Evolutionary conservation across 2,113 vertebrate species (phyloP).

Genomic region (Peromyscus polionotus): DNA sequence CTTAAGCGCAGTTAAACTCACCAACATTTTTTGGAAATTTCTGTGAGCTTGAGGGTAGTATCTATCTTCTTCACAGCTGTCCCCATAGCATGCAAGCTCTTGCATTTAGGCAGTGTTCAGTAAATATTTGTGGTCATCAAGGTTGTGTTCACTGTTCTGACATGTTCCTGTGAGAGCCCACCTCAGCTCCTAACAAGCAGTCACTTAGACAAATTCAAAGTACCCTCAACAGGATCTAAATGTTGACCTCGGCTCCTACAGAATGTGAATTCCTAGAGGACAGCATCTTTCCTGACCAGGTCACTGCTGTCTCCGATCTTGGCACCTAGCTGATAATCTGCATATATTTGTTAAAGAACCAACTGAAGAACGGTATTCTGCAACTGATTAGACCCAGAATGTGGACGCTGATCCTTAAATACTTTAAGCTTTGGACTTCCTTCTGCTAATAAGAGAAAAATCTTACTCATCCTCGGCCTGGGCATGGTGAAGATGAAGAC

Average conservation of each 20-base stretch:
- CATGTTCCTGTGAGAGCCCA: neutral
- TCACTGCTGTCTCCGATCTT: neutral
- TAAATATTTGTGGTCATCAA: neutral
- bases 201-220: neutral
- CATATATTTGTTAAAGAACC: neutral
- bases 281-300: neutral
- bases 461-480: neutral
- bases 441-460: neutral
- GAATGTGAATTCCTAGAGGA: neutral
- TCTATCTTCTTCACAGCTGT: neutral
- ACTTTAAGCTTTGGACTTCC: neutral
- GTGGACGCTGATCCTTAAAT: neutral
- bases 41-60: neutral
- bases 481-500: neutral
- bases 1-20: neutral
- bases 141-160: neutral
- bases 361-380: neutral
- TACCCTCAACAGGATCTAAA: neutral
- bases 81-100: neutral
- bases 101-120: neutral
- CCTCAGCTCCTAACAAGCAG: neutral
- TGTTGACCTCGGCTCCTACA: neutral
- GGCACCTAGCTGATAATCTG: neutral
- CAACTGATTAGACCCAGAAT: neutral
- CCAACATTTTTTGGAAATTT: neutral